Conservation (phyloP, 2,797 vertebrate genomes). For the Protonibea diacanthus region DNA sequence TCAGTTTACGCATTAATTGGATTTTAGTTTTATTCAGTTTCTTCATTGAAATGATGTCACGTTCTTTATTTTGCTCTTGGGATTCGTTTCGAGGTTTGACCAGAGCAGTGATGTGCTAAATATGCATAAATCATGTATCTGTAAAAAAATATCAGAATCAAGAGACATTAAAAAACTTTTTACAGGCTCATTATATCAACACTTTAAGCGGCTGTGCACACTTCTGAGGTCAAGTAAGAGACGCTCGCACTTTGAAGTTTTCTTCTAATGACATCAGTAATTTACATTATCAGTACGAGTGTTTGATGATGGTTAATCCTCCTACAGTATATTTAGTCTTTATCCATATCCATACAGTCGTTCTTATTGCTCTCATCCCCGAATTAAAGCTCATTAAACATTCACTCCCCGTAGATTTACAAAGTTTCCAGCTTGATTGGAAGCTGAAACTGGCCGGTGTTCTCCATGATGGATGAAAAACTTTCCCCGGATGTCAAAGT, state of each 20-base stretch:
- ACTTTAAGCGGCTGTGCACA: not conserved
- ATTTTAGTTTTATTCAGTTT: constrained; percentile 16
- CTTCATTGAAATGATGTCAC: constrained; percentile 24
- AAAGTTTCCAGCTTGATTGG: no score
- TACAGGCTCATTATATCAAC: not conserved
- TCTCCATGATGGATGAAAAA: no score
- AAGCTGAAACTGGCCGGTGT: no score
- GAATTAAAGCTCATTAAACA: not conserved
- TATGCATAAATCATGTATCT: constrained; percentile 2
- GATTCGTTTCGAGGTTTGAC: constrained; percentile 16
- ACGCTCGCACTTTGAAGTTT: not conserved
- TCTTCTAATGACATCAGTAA: not conserved
- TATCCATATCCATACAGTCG: not conserved
- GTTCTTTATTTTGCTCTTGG: not conserved
- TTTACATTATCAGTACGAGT: constrained; percentile 2
- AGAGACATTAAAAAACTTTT: not conserved
- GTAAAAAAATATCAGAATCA: not conserved
- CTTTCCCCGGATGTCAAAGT: no score
- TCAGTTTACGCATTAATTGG: constrained; percentile 25
- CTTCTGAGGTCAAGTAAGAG: no score
- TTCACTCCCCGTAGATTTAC: not conserved
- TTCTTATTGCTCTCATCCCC: not conserved
- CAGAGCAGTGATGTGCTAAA: not conserved
- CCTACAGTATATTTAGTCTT: not conserved
- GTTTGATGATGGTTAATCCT: constrained; percentile 15